Conservation (phyloP, 2,113 vertebrate genomes). For the Chinchilla lanigera region DNA sequence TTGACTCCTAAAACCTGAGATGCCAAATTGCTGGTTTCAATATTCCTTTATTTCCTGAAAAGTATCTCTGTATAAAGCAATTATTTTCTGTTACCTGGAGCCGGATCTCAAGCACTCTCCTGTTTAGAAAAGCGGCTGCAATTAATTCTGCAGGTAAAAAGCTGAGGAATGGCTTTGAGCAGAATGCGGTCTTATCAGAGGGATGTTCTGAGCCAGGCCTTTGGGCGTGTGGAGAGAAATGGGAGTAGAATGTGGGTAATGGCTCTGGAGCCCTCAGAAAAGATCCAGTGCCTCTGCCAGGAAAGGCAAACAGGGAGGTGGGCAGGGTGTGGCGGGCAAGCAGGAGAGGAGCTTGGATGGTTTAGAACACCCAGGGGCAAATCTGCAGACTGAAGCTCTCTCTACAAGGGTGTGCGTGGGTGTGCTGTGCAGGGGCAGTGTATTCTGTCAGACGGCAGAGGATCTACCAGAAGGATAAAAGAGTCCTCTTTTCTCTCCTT, state of each 20-base stretch:
- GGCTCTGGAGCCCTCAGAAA: too few relatives aligned
- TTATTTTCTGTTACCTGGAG: background rate
- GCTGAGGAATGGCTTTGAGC: background rate
- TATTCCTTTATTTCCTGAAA: background rate
- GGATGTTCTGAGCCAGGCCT: too few relatives aligned
- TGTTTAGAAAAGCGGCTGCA: background rate
- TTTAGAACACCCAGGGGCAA: background rate
- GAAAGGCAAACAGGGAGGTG: background rate
- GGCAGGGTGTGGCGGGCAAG: background rate
- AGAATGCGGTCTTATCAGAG: background rate
- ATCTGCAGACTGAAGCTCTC: background rate
- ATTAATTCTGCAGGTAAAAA: background rate
- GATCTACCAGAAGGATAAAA: background rate
- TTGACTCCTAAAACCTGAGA: too few relatives aligned
- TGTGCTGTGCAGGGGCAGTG: background rate
- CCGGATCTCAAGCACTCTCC: background rate
- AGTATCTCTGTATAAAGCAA: background rate
- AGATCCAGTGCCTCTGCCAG: too few relatives aligned
- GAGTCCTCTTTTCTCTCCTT: background rate
- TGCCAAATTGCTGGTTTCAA: background rate
- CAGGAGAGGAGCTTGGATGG: background rate
- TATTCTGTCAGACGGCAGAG: background rate
- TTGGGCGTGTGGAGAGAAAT: background rate
- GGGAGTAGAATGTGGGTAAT: too few relatives aligned
- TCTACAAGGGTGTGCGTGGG: background rate